Evolutionary conservation across 2,888 invertebrate species (phyloP), one percentile per base, ranked within the genome.

Genomic region (Caenorhabditis becei): DNA sequence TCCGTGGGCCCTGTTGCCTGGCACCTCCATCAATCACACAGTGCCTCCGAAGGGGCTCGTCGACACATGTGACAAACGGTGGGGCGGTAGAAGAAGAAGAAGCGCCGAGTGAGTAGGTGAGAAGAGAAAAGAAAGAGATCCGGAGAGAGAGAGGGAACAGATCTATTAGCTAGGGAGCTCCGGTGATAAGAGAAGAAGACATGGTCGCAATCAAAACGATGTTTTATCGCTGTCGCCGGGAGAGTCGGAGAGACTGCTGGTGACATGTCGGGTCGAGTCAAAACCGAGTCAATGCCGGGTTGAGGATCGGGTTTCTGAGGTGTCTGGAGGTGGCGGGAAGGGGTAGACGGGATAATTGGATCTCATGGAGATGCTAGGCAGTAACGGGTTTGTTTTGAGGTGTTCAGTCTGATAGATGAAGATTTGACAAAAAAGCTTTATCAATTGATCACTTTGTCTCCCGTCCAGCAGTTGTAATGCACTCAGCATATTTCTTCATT

Each of bases 21-120:
- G 37, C 35, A 8, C 11, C 58, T 74, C 74, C 28, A 32, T 18
- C 49, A 66, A 74, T 74, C 66, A 74, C 37, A 74, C 65, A 74
- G 58, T 74, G 32, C 58, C 32, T 74, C 23, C 1, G 1, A 37
- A 54, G 51, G 70, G 69, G 51, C 56, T 59, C 53, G 70, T 65
- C 75, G 80, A 80, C 75, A 70, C 70, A 70, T 53, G 62, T 69
- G 75, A 69, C 63, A 74, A 69, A 65, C 56, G 75, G 75, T 75
- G 80, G 63, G 32, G 62, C 71, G 18, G 32, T 35, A 53, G 66
- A 54, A 32, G 14, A 69, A 32, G 53, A 66, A 66, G 62, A 41
- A 51, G 66, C 10, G n/a, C n/a, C n/a, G 10, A 10, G 65, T 63
- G 74, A 63, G 58, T 41, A 56, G 56, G 41, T 58, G 18, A 32